phyloP scores from a whole-genome alignment of 1,140 invertebrate genomes.

The Zaprionus africanus region DNA sequence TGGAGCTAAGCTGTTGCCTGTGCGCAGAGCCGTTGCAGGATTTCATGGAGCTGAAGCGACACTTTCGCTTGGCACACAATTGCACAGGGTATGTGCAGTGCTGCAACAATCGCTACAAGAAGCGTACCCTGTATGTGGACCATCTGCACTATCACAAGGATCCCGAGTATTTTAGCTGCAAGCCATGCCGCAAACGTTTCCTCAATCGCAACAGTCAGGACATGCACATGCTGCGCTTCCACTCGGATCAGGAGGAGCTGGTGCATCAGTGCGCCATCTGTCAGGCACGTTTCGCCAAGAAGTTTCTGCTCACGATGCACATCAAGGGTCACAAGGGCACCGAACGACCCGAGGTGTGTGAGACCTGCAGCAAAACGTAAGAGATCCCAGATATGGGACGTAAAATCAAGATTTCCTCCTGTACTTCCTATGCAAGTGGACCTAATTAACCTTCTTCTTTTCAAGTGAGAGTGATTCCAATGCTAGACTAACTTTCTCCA shows the following conservation, averaged over 20 bases:
- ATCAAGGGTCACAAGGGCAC: slow-evolving; percentile 69
- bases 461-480: not conserved
- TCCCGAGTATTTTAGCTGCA: slow-evolving; percentile 70
- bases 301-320: slow-evolving; percentile 74
- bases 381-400: slow-evolving; percentile 2
- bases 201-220: slow-evolving; percentile 73
- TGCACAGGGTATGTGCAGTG: slow-evolving; percentile 70
- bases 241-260: slow-evolving; percentile 66
- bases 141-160: slow-evolving; percentile 76
- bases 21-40: slow-evolving; percentile 55
- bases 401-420: too few relatives aligned
- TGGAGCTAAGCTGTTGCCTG: slow-evolving; percentile 65
- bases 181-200: slow-evolving; percentile 64
- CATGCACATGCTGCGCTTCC: slow-evolving; percentile 76
- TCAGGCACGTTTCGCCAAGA: slow-evolving; percentile 72
- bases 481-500: not conserved
- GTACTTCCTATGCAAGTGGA: too few relatives aligned
- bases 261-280: slow-evolving; percentile 69
- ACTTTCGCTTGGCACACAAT: slow-evolving; percentile 64
- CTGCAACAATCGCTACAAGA: slow-evolving; percentile 77
- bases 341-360: slow-evolving; percentile 67
- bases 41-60: slow-evolving; percentile 68
- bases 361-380: slow-evolving; percentile 66
- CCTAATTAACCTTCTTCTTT: too few relatives aligned
- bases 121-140: slow-evolving; percentile 66